A percentile compares a stretch with the other conserved stretches of the same genome.
phyloP scores from a whole-genome alignment of 2,113 vertebrate genomes.

The Silurus glanis region DNA sequence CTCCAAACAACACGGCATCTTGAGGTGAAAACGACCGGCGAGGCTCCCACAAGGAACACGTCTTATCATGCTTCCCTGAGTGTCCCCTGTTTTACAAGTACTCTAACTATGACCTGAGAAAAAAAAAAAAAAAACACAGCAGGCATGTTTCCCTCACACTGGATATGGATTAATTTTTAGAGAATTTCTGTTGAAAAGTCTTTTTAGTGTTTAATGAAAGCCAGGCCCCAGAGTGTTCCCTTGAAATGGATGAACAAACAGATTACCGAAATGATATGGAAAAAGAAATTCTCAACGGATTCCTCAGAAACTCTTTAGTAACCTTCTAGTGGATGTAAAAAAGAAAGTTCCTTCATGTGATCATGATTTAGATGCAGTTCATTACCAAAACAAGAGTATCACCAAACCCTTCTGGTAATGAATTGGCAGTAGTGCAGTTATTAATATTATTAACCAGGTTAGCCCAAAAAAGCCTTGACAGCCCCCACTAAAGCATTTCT shows the following conservation, averaged over 20 bases:
- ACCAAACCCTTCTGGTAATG: neutral
- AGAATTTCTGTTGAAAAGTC: neutral
- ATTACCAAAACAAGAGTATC: neutral
- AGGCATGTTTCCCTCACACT: neutral
- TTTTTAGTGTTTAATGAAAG: slow-evolving; percentile 5
- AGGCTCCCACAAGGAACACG: slow-evolving; percentile 42
- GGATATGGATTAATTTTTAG: neutral
- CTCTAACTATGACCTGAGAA: neutral
- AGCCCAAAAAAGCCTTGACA: neutral
- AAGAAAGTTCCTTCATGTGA: neutral
- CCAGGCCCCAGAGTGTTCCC: neutral
- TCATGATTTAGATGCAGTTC: neutral
- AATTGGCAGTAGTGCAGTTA: neutral
- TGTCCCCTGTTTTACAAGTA: slow-evolving; percentile 17
- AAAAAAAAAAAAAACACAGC: neutral
- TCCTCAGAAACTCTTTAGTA: neutral
- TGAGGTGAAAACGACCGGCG: slow-evolving; percentile 42
- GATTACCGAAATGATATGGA: neutral
- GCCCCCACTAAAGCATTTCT: neutral
- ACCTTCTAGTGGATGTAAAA: neutral
- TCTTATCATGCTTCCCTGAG: slow-evolving; percentile 21
- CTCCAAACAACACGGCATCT: slow-evolving; percentile 38
- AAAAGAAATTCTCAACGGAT: neutral
- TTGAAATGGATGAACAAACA: slow-evolving; percentile 21
- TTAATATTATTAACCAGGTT: neutral